phyloP scores from a whole-genome alignment of 2,797 vertebrate species.

The Channallabes apus region DNA sequence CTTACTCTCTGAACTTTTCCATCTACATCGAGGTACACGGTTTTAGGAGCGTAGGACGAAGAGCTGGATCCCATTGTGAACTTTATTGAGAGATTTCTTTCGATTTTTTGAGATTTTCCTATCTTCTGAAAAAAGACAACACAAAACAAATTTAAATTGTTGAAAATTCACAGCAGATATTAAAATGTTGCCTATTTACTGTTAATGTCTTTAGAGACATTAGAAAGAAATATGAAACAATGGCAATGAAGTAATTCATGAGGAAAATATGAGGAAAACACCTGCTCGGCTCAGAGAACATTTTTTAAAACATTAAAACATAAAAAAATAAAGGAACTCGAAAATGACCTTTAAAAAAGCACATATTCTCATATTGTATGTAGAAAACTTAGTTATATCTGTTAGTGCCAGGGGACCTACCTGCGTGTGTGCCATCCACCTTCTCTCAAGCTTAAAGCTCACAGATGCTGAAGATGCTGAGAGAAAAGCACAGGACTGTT shows the following conservation, averaged over 20 bases:
- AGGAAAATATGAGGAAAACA: neutral
- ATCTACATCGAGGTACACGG: constrained; percentile 81
- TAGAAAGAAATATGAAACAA: neutral
- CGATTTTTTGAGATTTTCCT: neutral
- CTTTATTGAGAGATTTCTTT: neutral
- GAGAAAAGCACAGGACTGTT: constrained; percentile 4
- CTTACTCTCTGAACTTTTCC: constrained; percentile 84
- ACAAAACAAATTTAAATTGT: neutral
- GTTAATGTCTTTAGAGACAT: no score
- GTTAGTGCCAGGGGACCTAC: constrained; percentile 3
- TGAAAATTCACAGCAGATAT: neutral
- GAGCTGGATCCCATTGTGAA: constrained; percentile 79
- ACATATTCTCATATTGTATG: no score
- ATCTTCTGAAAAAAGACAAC: constrained; percentile 4
- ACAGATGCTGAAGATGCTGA: neutral
- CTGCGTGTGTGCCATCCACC: constrained; percentile 30
- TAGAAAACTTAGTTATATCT: neutral
- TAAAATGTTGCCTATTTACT: neutral
- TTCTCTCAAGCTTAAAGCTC: constrained; percentile 15
- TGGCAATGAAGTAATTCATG: neutral
- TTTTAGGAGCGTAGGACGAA: constrained; percentile 79
- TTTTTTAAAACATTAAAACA: neutral
- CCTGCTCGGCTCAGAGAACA: neutral
- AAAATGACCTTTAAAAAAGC: neutral
- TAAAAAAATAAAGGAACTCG: neutral